A percentile compares a stretch with the other conserved stretches of the same genome.
phyloP scores from a whole-genome alignment of 2,797 vertebrate species.

The Rhynchotus rufescens region DNA sequence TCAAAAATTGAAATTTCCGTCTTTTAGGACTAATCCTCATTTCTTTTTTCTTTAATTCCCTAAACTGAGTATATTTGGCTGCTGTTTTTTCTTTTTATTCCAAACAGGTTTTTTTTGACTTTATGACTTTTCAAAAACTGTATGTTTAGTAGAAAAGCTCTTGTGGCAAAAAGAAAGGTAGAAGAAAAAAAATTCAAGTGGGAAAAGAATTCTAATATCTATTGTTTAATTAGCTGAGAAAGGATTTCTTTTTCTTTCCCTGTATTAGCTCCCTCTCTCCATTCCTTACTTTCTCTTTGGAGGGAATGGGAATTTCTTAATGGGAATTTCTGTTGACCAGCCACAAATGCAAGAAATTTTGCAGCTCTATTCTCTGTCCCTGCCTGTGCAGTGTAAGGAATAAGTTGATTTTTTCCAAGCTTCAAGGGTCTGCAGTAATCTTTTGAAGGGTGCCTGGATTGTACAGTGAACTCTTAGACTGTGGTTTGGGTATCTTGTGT shows the following conservation, averaged over 20 bases:
- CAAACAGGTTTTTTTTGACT: not conserved
- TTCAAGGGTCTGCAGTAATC: not conserved
- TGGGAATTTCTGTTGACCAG: not conserved
- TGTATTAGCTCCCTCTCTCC: not conserved
- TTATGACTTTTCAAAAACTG: not conserved
- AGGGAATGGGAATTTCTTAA: not conserved
- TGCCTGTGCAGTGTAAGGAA: not conserved
- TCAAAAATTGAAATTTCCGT: not conserved
- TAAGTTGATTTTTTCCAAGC: not conserved
- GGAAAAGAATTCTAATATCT: not conserved
- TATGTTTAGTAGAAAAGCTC: not conserved
- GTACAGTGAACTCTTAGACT: not conserved
- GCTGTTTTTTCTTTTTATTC: not conserved
- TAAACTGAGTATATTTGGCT: not conserved
- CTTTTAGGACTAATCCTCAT: not conserved
- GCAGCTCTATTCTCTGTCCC: not conserved
- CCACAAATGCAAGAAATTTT: not conserved
- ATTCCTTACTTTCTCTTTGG: not conserved
- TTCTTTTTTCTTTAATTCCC: not conserved
- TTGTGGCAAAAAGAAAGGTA: not conserved
- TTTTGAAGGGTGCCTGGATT: not conserved
- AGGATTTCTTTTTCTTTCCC: not conserved
- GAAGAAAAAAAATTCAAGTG: not conserved
- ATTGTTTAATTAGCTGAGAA: not conserved
- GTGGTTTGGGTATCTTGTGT: not conserved